phyloP scores from a whole-genome alignment of 2,113 vertebrate genomes.

The Chinchilla lanigera region DNA sequence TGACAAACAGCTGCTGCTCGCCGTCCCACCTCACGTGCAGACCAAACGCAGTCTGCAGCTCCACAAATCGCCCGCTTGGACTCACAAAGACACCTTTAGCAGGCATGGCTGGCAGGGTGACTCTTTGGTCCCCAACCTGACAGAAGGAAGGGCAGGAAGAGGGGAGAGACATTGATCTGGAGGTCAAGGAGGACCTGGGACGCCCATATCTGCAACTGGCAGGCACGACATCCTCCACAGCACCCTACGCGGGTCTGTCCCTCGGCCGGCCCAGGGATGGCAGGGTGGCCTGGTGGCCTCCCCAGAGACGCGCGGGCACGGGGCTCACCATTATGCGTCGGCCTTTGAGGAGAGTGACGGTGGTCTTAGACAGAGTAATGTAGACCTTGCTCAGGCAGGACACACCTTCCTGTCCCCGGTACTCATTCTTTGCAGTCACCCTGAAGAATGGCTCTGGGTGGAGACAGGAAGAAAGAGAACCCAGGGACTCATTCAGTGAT shows the following conservation, averaged over 20 bases:
- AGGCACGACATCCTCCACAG: background rate
- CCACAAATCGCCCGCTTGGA: conserved; percentile 89
- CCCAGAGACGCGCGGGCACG: accelerated
- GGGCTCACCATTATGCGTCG: conserved; percentile 85
- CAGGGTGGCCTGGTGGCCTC: background rate
- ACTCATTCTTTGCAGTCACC: conserved; percentile 89
- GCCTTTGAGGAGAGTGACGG: conserved; percentile 88
- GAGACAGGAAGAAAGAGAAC: background rate
- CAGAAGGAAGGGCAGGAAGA: background rate
- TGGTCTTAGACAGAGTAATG: conserved; percentile 83
- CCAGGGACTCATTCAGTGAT: background rate
- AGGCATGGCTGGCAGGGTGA: conserved; percentile 86
- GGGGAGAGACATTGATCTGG: background rate
- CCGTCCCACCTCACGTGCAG: conserved; percentile 90
- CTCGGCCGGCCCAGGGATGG: background rate
- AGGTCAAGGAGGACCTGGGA: background rate
- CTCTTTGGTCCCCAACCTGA: conserved; percentile 86
- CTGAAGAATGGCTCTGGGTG: conserved; percentile 89
- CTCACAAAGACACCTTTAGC: conserved; percentile 83
- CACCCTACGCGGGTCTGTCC: accelerated
- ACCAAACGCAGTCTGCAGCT: conserved; percentile 86
- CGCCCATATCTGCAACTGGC: background rate
- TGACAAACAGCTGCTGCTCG: conserved; percentile 88
- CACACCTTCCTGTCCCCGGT: conserved; percentile 82
- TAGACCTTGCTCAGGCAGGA: conserved; percentile 88